A percentile compares a stretch with the other conserved stretches of the same genome.
These are phyloP conservation scores for Stichopus horrens DNA, from an alignment of 53 echinoderm and acorn worm genomes.

Conservation along the genomic window DNA sequence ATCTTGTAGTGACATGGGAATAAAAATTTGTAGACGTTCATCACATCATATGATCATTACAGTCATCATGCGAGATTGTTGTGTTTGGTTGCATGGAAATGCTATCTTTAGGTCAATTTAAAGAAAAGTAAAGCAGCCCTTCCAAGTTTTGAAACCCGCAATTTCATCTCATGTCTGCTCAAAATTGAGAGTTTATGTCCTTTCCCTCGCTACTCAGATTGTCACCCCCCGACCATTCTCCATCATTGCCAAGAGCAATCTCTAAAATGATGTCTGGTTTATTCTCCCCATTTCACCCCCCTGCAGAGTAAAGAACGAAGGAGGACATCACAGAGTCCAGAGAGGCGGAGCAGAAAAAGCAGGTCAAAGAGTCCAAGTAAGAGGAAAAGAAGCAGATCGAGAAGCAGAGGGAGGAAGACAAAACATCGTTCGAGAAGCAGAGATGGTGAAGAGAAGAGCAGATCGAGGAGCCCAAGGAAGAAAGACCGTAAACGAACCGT, in stretches of 20 bases:
- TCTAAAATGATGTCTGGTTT: not conserved
- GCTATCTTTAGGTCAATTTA: too few relatives aligned
- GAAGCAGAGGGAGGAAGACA: conserved; percentile 6
- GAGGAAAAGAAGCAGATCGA: conserved; percentile 26
- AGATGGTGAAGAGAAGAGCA: not conserved
- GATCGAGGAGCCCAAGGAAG: conserved; percentile 27
- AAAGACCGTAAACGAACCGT: not conserved
- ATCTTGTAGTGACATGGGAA: too few relatives aligned
- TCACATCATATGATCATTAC: too few relatives aligned
- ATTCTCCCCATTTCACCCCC: conserved; percentile 9
- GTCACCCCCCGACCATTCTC: not conserved
- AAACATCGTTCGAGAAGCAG: conserved; percentile 13
- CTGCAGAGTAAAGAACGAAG: conserved; percentile 38
- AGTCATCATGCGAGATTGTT: too few relatives aligned
- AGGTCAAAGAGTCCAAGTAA: conserved; percentile 11
- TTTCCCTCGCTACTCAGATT: too few relatives aligned
- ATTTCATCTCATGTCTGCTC: too few relatives aligned
- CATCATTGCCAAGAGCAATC: not conserved
- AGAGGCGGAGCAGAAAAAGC: not conserved
- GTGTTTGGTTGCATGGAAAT: too few relatives aligned
- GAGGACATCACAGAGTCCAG: conserved; percentile 6
- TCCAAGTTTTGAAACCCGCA: too few relatives aligned
- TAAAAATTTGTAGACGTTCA: too few relatives aligned
- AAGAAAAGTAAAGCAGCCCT: too few relatives aligned
- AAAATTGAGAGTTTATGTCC: too few relatives aligned